phyloP scores from a whole-genome alignment of 2,888 invertebrate species.

The Athalia circularis region DNA sequence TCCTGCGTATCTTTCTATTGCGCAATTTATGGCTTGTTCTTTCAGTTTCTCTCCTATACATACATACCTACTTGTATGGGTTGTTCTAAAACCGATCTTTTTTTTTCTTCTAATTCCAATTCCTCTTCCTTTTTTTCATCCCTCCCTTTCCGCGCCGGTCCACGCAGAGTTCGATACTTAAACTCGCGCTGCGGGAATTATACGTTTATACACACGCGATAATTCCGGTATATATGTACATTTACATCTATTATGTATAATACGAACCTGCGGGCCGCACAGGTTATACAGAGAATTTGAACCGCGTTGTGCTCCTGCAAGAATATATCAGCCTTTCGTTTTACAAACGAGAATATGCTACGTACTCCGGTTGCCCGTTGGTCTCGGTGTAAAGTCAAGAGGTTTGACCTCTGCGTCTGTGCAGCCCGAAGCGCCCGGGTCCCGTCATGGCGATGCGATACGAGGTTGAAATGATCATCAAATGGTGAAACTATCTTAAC shows the following conservation, averaged over 20 bases:
- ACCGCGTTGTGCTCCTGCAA: not conserved
- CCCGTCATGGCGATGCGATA: not conserved
- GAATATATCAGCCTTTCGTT: not conserved
- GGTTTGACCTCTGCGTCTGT: constrained; percentile 34
- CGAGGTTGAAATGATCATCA: constrained; percentile 38
- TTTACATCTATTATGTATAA: too few species aligned
- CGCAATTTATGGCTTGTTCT: constrained; percentile 68
- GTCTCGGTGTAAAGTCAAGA: constrained; percentile 32
- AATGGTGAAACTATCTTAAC: constrained; percentile 44
- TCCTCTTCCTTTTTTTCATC: not conserved
- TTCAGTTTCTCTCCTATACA: not conserved
- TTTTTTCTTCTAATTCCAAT: not conserved
- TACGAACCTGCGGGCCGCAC: too few species aligned
- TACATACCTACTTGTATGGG: not conserved
- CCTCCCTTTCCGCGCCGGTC: not conserved
- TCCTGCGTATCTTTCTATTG: constrained; percentile 57
- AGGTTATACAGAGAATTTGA: not conserved
- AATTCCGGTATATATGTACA: too few species aligned
- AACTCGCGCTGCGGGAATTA: too few species aligned
- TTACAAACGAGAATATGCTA: constrained; percentile 1
- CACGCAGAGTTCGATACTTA: too few species aligned
- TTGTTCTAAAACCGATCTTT: not conserved
- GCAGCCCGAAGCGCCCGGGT: not conserved
- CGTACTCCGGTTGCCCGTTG: constrained; percentile 5
- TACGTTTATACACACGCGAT: too few species aligned